Conservation (phyloP, 2,797 vertebrate genomes). For the Fistularia commersonii region DNA sequence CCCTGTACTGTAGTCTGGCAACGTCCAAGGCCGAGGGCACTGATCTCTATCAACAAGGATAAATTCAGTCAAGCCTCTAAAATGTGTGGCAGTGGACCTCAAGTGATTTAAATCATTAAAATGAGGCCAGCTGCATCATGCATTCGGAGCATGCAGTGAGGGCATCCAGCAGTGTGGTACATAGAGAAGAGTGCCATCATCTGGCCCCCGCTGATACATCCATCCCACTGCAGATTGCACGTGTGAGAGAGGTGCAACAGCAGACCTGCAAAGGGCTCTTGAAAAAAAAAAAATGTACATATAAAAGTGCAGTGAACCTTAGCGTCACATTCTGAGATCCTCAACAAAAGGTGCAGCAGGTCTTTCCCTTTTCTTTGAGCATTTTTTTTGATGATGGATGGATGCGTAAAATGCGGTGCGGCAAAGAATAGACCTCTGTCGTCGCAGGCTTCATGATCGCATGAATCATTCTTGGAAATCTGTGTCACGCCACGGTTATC, state of each 20-base stretch:
- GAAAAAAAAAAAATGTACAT: not conserved
- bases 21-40: slow-evolving; percentile 62
- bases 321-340: too few species aligned
- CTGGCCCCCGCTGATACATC: slow-evolving; percentile 63
- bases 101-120: slow-evolving; percentile 74
- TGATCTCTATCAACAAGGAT: slow-evolving; percentile 72
- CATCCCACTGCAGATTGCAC: slow-evolving; percentile 33
- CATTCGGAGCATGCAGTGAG: slow-evolving; percentile 43
- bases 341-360: too few species aligned
- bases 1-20: slow-evolving; percentile 66
- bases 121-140: slow-evolving; percentile 67
- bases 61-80: slow-evolving; percentile 71
- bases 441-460: not conserved
- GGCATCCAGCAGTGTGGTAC: slow-evolving; percentile 46
- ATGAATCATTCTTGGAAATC: slow-evolving; percentile 19
- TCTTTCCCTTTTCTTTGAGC: too few species aligned
- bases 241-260: not conserved
- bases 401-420: too few species aligned
- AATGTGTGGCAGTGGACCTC: slow-evolving; percentile 63
- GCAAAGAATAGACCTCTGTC: too few species aligned
- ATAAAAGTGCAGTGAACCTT: too few species aligned
- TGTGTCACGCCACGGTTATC: slow-evolving; percentile 32
- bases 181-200: slow-evolving; percentile 77
- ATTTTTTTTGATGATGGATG: too few species aligned
- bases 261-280: not conserved